Base-by-base conservation (phyloP, 2,888 invertebrate genomes). In the Andricus quercusramuli region DNA sequence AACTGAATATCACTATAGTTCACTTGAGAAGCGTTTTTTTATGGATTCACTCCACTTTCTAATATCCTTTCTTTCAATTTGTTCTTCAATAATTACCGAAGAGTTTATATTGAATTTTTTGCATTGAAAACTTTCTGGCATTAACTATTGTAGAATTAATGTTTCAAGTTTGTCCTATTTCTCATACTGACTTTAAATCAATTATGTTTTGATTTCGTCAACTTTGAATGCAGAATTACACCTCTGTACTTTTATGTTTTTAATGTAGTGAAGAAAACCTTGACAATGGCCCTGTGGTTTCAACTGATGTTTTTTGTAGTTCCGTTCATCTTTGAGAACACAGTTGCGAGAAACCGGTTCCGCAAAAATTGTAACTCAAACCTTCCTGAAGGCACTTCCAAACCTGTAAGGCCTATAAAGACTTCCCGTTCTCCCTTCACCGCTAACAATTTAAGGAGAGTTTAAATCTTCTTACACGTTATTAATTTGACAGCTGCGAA, bases 1-100 rank as follows among this genome's bases (percentile, higher is more conserved):
- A 78, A 77, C 47, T 62, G 51, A 47, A 77, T 67, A 86, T 79
- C 80, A 64, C 79, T 82, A 77, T 78, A 81, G 77, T 56, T 74
- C n/a, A 74, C 13, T 29, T 56, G 56, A 56, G 74, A 13, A 74
- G 56, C 56, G 13, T 32, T 74, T 74, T 70, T 74, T 74, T 32
- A n/a, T 74, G 11, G n/a, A 56, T 51, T 56, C 11, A 56, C 32
- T 74, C 29, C 74, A 74, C 74, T 74, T 74, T 74, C 74, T 74
- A 74, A 37, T 74, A 51, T 13, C 29, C 32, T 56, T 51, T 37
- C 32, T 32, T 56, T 51, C 9, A 29, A 51, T 56, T 74, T 74
- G 20, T 32, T 74, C 29, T 6, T 8, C n/a, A 25, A 17, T 44
- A 25, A 25, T 62, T 62, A 3, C 22, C 29, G 2, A 62, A 25